phyloP scores from a whole-genome alignment of 2,113 vertebrate genomes.

The Atherinomorus stipes region DNA sequence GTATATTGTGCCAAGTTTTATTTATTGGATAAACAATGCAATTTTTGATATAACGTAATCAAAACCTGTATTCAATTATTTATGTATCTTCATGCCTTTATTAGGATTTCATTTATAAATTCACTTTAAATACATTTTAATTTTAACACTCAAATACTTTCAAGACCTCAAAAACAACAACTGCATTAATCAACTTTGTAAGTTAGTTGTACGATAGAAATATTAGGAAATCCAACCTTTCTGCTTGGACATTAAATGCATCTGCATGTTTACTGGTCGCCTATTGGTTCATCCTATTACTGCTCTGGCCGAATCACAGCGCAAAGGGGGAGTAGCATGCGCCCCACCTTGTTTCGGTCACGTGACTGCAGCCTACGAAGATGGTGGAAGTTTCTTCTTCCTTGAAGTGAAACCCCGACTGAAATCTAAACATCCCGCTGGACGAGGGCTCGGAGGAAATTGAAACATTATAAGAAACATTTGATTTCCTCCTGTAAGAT shows the following conservation, averaged over 20 bases:
- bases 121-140: no score
- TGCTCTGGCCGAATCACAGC: conserved; percentile 53
- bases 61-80: background rate
- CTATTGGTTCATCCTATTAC: conserved; percentile 37
- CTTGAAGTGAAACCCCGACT: conserved; percentile 65
- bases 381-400: conserved; percentile 82
- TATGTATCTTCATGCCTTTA: background rate
- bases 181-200: no score
- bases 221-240: background rate
- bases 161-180: background rate
- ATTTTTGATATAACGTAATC: background rate
- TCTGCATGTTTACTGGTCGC: conserved; percentile 23
- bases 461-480: background rate
- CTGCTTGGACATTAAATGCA: conserved; percentile 1
- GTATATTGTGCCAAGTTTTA: background rate
- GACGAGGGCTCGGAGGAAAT: conserved; percentile 26
- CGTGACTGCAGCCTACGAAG: conserved; percentile 72
- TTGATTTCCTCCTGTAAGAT: conserved; percentile 9
- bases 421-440: conserved; percentile 55
- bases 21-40: background rate
- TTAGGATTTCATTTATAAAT: no score
- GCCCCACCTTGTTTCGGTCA: conserved; percentile 80
- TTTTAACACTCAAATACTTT: background rate
- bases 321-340: conserved; percentile 3
- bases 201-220: background rate